These are phyloP conservation scores for Drosophila ogumai DNA, from an alignment of 1,140 invertebrate species.

Conservation along the genomic window DNA sequence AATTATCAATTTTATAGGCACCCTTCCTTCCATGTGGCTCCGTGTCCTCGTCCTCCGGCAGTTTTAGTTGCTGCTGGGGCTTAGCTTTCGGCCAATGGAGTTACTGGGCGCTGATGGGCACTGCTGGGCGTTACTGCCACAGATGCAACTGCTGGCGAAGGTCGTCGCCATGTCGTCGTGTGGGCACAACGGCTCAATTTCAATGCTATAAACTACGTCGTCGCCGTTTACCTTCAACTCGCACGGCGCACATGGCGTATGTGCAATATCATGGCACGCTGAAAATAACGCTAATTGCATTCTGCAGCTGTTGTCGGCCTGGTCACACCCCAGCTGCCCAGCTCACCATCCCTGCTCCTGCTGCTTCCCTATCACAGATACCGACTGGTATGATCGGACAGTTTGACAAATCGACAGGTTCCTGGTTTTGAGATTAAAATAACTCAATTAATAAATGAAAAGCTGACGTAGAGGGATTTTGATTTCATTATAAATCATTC, in stretches of 20 bases:
- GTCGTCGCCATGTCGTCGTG: constrained; percentile 43
- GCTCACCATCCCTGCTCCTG: constrained; percentile 12
- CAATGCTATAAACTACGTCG: constrained; percentile 80
- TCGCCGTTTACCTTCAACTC: constrained; percentile 72
- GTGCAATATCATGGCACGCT: constrained; percentile 68
- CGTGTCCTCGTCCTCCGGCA: constrained; percentile 7
- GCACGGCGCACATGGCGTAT: constrained; percentile 63
- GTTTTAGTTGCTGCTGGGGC: constrained; percentile 24
- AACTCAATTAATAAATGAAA: constrained; percentile 29
- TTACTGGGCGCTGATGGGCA: constrained; percentile 14
- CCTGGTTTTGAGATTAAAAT: constrained; percentile 28
- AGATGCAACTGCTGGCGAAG: constrained; percentile 45
- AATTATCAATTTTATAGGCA: constrained; percentile 78
- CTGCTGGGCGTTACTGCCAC: constrained; percentile 19
- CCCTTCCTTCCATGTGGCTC: constrained; percentile 5
- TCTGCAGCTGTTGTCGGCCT: constrained; percentile 61
- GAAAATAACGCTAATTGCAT: constrained; percentile 80
- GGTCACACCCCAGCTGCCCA: constrained; percentile 29
- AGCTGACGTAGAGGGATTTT: constrained; percentile 5
- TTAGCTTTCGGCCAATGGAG: constrained; percentile 42
- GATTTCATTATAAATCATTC: constrained; percentile 4
- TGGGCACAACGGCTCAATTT: constrained; percentile 63
- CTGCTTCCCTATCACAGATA: constrained; percentile 6
- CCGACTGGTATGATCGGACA: constrained; percentile 15
- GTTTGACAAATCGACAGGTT: constrained; percentile 52